Conservation (phyloP, 2,113 vertebrate genomes). For the Turdus rufiventris region DNA sequence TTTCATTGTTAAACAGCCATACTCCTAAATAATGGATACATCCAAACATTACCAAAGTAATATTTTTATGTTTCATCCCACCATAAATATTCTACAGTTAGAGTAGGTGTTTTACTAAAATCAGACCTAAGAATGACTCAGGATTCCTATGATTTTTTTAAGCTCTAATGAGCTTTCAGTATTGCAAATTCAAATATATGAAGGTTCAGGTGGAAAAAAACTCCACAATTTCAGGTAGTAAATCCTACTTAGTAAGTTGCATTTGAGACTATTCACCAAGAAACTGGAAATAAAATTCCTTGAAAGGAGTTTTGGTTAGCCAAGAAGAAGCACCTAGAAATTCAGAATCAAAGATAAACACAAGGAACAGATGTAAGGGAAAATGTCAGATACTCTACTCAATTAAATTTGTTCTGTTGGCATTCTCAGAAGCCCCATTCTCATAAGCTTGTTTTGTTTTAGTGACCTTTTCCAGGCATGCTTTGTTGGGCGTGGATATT, state of each 20-base stretch:
- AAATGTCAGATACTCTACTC: neutral
- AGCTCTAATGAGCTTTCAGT: neutral
- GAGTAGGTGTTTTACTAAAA: neutral
- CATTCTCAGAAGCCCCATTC: neutral
- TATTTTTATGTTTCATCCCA: neutral
- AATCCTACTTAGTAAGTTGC: neutral
- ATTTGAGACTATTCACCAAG: neutral
- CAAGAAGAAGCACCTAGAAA: neutral
- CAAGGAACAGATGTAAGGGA: neutral
- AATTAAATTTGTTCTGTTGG: neutral
- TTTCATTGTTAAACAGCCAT: neutral
- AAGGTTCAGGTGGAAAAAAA: neutral
- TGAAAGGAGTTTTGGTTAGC: neutral
- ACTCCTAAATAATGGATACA: neutral
- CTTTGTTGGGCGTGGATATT: neutral
- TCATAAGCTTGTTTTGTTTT: neutral
- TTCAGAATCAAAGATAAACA: neutral
- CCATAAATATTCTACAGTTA: neutral
- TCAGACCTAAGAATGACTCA: neutral
- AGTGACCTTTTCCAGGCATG: neutral
- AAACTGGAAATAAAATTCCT: neutral
- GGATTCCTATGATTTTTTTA: neutral
- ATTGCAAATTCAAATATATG: neutral
- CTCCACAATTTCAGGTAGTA: neutral
- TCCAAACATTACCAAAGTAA: neutral